Conservation (phyloP, 30 jellyfish, hydroid and myxozoan species). For the Aurelia coerulea region DNA sequence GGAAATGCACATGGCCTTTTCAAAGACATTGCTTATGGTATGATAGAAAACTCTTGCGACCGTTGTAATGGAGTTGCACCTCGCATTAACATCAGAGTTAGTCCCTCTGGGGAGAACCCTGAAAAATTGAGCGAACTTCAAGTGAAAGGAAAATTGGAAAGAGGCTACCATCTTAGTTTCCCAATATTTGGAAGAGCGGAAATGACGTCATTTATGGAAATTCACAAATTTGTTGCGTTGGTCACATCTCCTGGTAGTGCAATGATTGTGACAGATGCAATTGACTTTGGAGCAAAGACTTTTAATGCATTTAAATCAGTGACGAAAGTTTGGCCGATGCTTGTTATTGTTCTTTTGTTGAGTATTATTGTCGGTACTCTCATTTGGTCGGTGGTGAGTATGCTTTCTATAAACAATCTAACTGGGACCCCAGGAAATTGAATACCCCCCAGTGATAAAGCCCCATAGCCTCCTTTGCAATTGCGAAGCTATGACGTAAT, state of each 20-base stretch:
- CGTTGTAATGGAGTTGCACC: slow-evolving; percentile 40
- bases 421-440: no score
- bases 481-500: no score
- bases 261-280: slow-evolving; percentile 46
- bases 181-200: slow-evolving; percentile 76
- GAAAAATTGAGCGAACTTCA: slow-evolving; percentile 42
- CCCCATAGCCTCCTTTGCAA: no score
- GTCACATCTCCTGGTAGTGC: slow-evolving; percentile 76
- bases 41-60: slow-evolving; percentile 53
- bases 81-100: slow-evolving; percentile 10
- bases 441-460: no score
- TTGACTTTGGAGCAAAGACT: slow-evolving; percentile 32
- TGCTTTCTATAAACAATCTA: background rate
- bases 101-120: slow-evolving; percentile 63
- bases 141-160: slow-evolving; percentile 10
- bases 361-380: slow-evolving; percentile 52
- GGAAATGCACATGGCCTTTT: slow-evolving; percentile 54
- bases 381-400: slow-evolving; percentile 78
- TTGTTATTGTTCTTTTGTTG: slow-evolving; percentile 37
- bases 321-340: slow-evolving; percentile 48
- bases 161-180: slow-evolving; percentile 51
- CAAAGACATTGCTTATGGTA: slow-evolving; percentile 25
- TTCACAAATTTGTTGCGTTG: slow-evolving; percentile 49
- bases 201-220: slow-evolving; percentile 34
- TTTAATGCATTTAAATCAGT: slow-evolving; percentile 35